Percentiles rank a stretch among this genome's conserved stretches.
phyloP scores from a whole-genome alignment of 2,113 vertebrate genomes.

The Perognathus longimembris region DNA sequence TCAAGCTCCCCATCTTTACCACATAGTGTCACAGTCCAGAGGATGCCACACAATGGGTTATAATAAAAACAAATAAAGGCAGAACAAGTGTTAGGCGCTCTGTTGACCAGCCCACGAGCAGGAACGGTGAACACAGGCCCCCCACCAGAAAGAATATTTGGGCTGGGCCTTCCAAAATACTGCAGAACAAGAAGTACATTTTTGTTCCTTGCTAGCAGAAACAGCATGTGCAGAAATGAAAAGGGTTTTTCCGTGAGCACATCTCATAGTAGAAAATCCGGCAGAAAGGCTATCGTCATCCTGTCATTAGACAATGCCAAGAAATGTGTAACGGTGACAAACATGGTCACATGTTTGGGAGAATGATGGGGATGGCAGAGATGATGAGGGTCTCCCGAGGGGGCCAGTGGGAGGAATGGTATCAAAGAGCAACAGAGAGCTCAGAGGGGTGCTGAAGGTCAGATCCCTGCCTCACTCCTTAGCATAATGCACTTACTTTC shows the following conservation, averaged over 20 bases:
- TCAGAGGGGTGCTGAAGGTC: too few species aligned
- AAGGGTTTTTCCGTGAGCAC: not conserved
- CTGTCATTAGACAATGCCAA: not conserved
- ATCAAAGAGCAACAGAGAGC: not conserved
- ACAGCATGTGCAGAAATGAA: constrained; percentile 24
- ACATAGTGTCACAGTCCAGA: not conserved
- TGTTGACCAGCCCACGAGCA: not conserved
- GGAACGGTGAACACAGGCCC: not conserved
- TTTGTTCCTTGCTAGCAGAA: not conserved
- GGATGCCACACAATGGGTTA: not conserved
- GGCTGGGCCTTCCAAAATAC: not conserved
- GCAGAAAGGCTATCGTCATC: not conserved
- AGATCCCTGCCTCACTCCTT: not conserved
- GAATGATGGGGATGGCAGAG: not conserved
- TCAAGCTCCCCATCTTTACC: not conserved
- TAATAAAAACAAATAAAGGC: not conserved
- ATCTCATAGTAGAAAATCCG: not conserved
- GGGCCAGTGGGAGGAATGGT: not conserved
- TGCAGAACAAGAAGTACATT: not conserved
- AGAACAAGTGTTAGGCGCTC: not conserved
- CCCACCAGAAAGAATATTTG: not conserved
- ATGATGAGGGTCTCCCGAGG: not conserved
- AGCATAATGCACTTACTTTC: not conserved
- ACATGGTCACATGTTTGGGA: not conserved
- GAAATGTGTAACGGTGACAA: constrained; percentile 21